These are phyloP conservation scores for Propithecus perrieri DNA, from an alignment of 2,797 vertebrate species.

Conservation along the genomic window DNA sequence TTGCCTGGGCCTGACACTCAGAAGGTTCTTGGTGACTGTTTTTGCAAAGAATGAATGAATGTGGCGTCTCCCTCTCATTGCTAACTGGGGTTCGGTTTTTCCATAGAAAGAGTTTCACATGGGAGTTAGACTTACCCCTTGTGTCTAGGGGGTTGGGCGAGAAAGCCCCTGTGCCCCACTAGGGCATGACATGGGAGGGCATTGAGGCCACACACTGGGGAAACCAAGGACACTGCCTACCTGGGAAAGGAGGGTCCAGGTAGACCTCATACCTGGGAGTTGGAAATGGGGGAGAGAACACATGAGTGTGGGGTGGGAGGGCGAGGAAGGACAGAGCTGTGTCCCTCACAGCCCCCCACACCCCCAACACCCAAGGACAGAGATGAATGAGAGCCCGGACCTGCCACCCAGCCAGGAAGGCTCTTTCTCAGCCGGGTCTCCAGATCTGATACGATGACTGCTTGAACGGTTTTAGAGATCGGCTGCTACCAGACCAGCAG, in stretches of 20 bases:
- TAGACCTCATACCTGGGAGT: background rate
- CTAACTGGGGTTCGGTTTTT: background rate
- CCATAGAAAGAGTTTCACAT: background rate
- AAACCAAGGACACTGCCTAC: background rate
- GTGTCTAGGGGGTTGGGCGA: background rate
- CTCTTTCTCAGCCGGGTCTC: background rate
- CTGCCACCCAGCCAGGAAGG: background rate
- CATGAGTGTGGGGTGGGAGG: background rate
- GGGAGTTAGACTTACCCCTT: background rate
- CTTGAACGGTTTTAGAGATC: background rate
- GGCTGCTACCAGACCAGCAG: background rate
- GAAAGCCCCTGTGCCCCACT: background rate
- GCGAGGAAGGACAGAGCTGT: background rate
- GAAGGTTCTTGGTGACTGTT: background rate
- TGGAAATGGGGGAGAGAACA: background rate
- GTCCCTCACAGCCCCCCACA: background rate
- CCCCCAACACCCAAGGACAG: background rate
- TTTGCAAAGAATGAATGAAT: background rate
- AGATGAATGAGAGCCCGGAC: background rate
- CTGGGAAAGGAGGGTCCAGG: background rate
- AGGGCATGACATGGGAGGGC: background rate
- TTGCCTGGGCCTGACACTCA: too few species aligned
- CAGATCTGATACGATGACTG: background rate
- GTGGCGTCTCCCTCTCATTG: background rate
- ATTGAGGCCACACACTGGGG: background rate